phyloP scores from a whole-genome alignment of 1,140 invertebrate genomes.

The Diploscapter pachys region DNA sequence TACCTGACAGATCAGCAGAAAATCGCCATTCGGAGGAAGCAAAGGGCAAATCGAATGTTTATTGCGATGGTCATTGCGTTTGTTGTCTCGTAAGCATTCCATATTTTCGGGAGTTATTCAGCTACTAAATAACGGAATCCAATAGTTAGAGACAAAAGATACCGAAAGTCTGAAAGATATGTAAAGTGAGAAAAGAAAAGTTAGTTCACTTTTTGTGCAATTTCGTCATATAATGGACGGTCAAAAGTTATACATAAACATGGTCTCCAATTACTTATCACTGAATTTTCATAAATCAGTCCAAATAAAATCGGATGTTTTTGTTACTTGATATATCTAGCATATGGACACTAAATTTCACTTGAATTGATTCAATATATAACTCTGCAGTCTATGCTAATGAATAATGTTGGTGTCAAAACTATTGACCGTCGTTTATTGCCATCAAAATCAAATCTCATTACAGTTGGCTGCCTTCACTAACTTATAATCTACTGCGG shows the following conservation, averaged over 20 bases:
- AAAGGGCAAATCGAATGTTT: conserved; percentile 57
- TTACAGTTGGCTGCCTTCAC: conserved; percentile 64
- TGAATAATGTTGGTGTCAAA: conserved; percentile 36
- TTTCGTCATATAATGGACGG: neutral
- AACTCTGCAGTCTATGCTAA: neutral
- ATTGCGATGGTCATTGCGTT: conserved; percentile 51
- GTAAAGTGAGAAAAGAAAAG: neutral
- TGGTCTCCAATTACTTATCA: too few species aligned
- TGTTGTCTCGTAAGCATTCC: conserved; percentile 18
- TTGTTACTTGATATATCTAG: neutral
- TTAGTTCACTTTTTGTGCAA: neutral
- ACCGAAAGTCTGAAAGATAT: neutral
- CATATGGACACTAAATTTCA: neutral
- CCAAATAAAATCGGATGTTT: neutral
- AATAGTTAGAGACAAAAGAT: neutral
- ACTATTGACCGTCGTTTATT: conserved; percentile 24
- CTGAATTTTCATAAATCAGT: conserved; percentile 2
- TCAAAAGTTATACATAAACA: too few species aligned
- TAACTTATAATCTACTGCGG: conserved; percentile 63
- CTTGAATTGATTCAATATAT: neutral
- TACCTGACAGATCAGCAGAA: conserved; percentile 44
- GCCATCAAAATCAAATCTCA: conserved; percentile 17
- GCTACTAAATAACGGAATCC: neutral
- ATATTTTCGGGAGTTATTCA: too few species aligned
- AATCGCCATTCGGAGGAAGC: conserved; percentile 51